A percentile compares a stretch with the other conserved stretches of the same genome.
Evolutionary conservation across 2,888 invertebrate genomes (phyloP).

Genomic region (Palloptera scutellata): DNA sequence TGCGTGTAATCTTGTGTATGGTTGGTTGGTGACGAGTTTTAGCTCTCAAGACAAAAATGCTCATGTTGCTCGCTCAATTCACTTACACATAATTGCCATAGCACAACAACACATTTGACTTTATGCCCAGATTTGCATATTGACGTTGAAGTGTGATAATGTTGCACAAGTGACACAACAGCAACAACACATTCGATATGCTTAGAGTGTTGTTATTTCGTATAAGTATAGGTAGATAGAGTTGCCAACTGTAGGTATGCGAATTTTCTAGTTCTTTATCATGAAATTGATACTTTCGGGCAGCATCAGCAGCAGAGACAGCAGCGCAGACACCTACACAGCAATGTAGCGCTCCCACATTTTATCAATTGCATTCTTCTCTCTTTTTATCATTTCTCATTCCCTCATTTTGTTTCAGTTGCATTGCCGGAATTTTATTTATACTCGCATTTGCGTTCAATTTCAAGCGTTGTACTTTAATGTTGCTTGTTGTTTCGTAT

Average conservation of each 20-base stretch:
- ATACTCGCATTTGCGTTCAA: too few relatives aligned
- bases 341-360: background rate
- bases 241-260: background rate
- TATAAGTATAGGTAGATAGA: background rate
- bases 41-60: too few relatives aligned
- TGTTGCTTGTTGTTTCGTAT: slow-evolving; percentile 61
- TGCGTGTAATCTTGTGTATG: slow-evolving; percentile 12
- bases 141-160: slow-evolving; percentile 57
- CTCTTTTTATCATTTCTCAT: background rate
- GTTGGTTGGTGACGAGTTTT: background rate
- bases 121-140: slow-evolving; percentile 51
- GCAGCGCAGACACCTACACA: too few relatives aligned
- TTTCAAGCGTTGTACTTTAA: slow-evolving; percentile 27
- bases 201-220: slow-evolving; percentile 6
- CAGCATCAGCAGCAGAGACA: too few relatives aligned
- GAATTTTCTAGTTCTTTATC: too few relatives aligned
- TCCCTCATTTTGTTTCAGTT: too few relatives aligned
- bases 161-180: slow-evolving; percentile 29
- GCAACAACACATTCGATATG: slow-evolving; percentile 4
- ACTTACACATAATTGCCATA: too few relatives aligned
- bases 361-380: background rate
- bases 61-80: too few relatives aligned
- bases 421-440: too few relatives aligned
- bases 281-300: too few relatives aligned
- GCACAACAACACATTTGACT: too few relatives aligned